Percentiles rank a stretch among this genome's conserved stretches.
phyloP scores from a whole-genome alignment of 2,888 invertebrate genomes.

The Drosophila fulvimacula region DNA sequence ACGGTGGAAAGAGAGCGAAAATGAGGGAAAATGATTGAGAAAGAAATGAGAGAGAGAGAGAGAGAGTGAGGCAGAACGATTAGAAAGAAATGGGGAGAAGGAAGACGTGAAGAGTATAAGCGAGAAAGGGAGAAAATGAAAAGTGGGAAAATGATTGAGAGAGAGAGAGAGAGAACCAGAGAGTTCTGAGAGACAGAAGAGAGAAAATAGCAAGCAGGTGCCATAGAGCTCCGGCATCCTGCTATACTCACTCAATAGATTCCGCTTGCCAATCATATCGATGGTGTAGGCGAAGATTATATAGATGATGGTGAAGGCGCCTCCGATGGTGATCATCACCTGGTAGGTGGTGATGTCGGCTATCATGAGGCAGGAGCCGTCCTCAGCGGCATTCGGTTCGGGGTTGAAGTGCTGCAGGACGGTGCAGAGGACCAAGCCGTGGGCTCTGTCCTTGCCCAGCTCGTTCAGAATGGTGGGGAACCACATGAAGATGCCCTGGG shows the following conservation, averaged over 20 bases:
- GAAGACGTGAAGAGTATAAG: not conserved
- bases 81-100: not conserved
- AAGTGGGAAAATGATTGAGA: not conserved
- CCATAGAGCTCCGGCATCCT: accelerated
- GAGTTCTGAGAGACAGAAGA: not conserved
- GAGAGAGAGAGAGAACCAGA: not conserved
- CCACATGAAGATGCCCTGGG: slow-evolving; percentile 84
- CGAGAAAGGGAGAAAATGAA: not conserved
- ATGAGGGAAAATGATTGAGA: not conserved
- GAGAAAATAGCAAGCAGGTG: not conserved
- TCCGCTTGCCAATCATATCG: slow-evolving; percentile 87
- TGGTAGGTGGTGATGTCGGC: slow-evolving; percentile 88
- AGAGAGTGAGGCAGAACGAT: too few species aligned
- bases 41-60: not conserved
- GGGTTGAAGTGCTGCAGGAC: slow-evolving; percentile 52
- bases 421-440: slow-evolving; percentile 81
- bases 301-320: slow-evolving; percentile 88
- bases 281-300: slow-evolving; percentile 88
- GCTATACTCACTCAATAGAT: slow-evolving; percentile 85
- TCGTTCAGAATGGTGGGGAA: slow-evolving; percentile 83
- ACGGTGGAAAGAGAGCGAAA: not conserved
- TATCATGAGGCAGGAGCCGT: slow-evolving; percentile 85
- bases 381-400: accelerated
- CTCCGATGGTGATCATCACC: slow-evolving; percentile 89
- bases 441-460: slow-evolving; percentile 78